Evolutionary conservation across 2,888 invertebrate genomes (phyloP), one percentile per base, ranked within the genome.

Genomic region (Ornithoptera alexandrae): DNA sequence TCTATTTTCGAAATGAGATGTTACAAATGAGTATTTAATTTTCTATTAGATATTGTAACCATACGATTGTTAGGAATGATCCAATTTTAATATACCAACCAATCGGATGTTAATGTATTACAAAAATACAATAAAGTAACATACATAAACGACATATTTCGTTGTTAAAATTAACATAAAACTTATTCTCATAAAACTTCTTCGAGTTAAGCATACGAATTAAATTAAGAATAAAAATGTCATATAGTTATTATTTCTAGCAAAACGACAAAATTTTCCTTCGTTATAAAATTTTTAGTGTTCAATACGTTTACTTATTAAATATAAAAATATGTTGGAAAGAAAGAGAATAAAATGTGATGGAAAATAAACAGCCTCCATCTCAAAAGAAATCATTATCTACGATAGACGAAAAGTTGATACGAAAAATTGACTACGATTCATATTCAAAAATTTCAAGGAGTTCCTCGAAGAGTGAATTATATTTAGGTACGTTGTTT

Each of bases 291-390:
- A 65, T 63, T 65, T 65, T 58, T 59, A 42, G 58, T 63, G 39
- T 68, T 62, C 56, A 22, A 20, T 62, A 65, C 53, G 58, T 50
- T 61, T 50, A 42, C 15, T 42, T 61, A 18, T 22, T 46, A 64
- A 72, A 67, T 62, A 72, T 69, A 65, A 81, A 90, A 88, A 80
- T 90, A 90, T 92, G 89, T 85, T 86, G 78, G 84, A 83, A 74
- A 87, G 82, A 82, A 88, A 81, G 78, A 88, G 84, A 89, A 84
- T 88, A 87, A 86, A 84, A 89, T 90, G 92, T 91, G 83, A 92
- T 92, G 92, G 92, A 91, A 90, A 86, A 86, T 90, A 90, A 89
- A 82, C 83, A 86, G 81, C 79, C 80, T 80, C 84, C 86, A 84
- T 89, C 88, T 72, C 87, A 87, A 79, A 89, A 86, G 77, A 88